A percentile compares a stretch with the other conserved stretches of the same genome.
phyloP scores from a whole-genome alignment of 2,888 invertebrate species.

The Heliconius hortense region DNA sequence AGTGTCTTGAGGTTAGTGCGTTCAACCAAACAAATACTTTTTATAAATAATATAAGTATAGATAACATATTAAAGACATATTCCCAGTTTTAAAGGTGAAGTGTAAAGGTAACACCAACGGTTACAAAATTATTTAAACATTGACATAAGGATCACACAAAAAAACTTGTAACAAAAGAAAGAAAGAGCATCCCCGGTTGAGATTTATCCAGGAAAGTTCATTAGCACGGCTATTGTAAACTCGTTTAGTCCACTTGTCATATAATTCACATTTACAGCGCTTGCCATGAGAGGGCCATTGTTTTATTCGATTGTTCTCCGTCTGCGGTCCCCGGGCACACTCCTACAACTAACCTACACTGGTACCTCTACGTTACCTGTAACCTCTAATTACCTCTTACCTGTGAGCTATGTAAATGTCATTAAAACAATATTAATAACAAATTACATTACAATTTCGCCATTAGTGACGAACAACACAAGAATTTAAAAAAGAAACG shows the following conservation, averaged over 20 bases:
- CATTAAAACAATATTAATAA: conserved; percentile 28
- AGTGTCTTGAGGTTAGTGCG: too few species aligned
- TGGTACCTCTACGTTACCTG: not conserved
- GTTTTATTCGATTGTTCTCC: conserved; percentile 51
- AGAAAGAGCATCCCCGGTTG: conserved; percentile 12
- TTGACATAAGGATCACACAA: not conserved
- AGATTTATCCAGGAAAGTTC: conserved; percentile 7
- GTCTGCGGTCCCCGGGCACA: not conserved
- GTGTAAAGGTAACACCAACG: not conserved
- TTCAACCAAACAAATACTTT: not conserved
- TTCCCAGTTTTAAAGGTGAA: too few species aligned
- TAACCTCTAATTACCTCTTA: not conserved
- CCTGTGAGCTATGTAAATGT: not conserved
- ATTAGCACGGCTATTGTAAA: conserved; percentile 7
- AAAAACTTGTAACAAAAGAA: not conserved
- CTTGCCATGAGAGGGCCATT: conserved; percentile 54
- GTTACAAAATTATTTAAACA: not conserved
- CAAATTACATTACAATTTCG: conserved; percentile 8
- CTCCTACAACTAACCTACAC: not conserved
- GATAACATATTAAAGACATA: not conserved
- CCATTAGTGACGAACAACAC: not conserved
- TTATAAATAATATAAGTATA: not conserved
- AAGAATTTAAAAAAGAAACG: not conserved
- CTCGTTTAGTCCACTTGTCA: conserved; percentile 20
- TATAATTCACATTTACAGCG: conserved; percentile 24